Conservation (phyloP, 2,113 vertebrate genomes). For the Pachyramphus minor region DNA sequence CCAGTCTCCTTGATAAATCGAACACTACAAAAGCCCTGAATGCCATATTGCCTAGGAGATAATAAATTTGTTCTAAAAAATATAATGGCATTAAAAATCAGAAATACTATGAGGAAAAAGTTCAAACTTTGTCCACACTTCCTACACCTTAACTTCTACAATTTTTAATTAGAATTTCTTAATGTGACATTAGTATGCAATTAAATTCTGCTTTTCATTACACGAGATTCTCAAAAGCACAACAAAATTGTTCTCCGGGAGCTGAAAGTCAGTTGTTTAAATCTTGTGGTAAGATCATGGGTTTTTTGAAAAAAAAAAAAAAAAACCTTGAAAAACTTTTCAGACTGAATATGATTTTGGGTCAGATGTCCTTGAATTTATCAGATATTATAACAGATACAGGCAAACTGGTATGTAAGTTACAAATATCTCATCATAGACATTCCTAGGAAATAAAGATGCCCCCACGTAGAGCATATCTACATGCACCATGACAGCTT, state of each 20-base stretch:
- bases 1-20: slow-evolving; percentile 58
- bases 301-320: slow-evolving; percentile 30
- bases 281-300: background rate
- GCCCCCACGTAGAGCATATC: background rate
- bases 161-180: background rate
- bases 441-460: background rate
- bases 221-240: background rate
- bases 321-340: background rate
- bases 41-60: slow-evolving; percentile 59
- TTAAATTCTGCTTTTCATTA: background rate
- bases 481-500: background rate
- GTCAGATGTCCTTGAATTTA: slow-evolving; percentile 4
- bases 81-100: slow-evolving; percentile 35
- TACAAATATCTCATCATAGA: background rate
- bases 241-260: background rate
- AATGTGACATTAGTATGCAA: background rate
- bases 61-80: slow-evolving; percentile 65
- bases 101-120: background rate
- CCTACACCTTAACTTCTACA: background rate
- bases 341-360: background rate
- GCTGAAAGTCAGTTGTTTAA: background rate
- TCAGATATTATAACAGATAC: background rate
- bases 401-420: background rate
- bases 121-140: slow-evolving; percentile 15
- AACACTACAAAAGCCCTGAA: slow-evolving; percentile 60